Base-by-base conservation (phyloP, 2,797 vertebrate species). In the Rhabdomys pumilio region DNA sequence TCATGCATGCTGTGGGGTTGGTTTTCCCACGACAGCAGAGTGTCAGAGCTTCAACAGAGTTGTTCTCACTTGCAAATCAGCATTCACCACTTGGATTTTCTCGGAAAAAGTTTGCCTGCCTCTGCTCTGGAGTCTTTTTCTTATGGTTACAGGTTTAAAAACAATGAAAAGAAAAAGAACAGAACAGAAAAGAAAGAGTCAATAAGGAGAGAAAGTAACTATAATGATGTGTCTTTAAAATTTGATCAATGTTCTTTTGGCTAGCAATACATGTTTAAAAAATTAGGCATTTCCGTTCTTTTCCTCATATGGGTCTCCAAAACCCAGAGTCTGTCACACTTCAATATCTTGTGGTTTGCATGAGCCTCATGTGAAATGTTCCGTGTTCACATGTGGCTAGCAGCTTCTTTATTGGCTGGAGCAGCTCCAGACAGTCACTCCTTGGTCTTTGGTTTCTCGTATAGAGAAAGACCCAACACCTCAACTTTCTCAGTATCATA, bases 171-270 rank as follows among this genome's bases (percentile, higher is more conserved):
- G 50, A n/a, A 38, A 59, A 38, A 11, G 0, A 19, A 3, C 19
- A 61, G 61, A 20, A 59, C 57, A 59, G 57, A 59, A 59, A 59
- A 57, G 55, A 57, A 57, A 59, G 19, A 59, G 57, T 65, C 29
- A 50, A 7, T 63, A 77, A 82, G 67, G 29, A 55, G 3, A 81
- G 12, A 80, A 76, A 83, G 82, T 61, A 55, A n/a, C 93, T 72
- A 92, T 86, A 89, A 57, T 38, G 57, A 38, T 91, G 38, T 77
- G 57, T 73, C 84, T 76, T 59, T 20, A 59, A 72, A 87, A 67
- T 14, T 5, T 22, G 31, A 57, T 55, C 31, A 12, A 44, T 83
- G 38, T 76, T 53, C 73, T 84, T 92, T 82, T 22, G 65, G 50
- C 6, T 95, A 63, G 13, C 65, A 80, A 57, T 67, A 53, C 14